Percentiles rank a stretch among this genome's conserved stretches.
phyloP scores from a whole-genome alignment of 2,797 vertebrate species.

The Antrozous pallidus region DNA sequence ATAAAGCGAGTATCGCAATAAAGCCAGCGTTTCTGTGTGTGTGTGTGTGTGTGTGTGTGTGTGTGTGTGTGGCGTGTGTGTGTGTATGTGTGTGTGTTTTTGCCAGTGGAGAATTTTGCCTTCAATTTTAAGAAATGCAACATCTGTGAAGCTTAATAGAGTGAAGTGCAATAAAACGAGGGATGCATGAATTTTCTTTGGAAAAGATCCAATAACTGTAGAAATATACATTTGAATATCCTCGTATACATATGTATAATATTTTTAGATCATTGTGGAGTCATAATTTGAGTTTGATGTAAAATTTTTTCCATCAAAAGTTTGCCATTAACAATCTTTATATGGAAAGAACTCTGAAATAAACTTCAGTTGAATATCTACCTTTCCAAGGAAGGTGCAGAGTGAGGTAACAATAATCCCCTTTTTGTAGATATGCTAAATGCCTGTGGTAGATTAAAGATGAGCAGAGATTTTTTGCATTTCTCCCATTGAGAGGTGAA shows the following conservation, averaged over 20 bases:
- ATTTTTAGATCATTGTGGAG: background rate
- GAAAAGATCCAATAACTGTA: slow-evolving; percentile 12
- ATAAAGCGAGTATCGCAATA: background rate
- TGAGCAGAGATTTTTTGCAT: background rate
- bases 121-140: background rate
- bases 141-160: background rate
- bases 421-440: slow-evolving; percentile 18
- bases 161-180: background rate
- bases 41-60: too few relatives aligned
- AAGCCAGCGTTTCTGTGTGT: too few relatives aligned
- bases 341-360: background rate
- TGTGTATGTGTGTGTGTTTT: too few relatives aligned
- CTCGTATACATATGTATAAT: background rate
- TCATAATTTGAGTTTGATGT: slow-evolving; percentile 4
- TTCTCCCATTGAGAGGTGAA: background rate
- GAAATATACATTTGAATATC: background rate
- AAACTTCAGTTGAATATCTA: background rate
- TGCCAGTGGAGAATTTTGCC: background rate
- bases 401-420: background rate
- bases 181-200: background rate
- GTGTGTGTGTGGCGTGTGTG: too few relatives aligned
- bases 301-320: background rate
- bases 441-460: background rate
- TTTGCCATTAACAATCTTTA: background rate
- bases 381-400: slow-evolving; percentile 9